Evolutionary conservation across 2,888 invertebrate genomes (phyloP).

Genomic region (Hydrotaea cyrtoneurina): DNA sequence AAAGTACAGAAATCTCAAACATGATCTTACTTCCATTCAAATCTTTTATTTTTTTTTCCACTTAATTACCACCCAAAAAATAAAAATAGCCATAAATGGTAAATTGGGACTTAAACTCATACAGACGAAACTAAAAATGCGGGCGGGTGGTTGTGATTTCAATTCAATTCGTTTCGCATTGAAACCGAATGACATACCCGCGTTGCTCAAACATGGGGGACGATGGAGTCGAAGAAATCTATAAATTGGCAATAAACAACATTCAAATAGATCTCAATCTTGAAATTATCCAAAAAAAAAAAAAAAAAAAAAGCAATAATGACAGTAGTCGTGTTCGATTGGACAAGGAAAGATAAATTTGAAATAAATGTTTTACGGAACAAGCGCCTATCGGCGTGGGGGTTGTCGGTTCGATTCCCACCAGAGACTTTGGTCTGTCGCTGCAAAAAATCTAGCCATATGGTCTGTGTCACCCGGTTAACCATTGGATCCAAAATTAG

Average conservation of each 20-base stretch:
- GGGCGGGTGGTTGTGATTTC: neutral
- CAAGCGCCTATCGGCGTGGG: no score
- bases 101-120: no score
- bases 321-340: no score
- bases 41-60: neutral
- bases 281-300: neutral
- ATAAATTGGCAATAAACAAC: slow-evolving; percentile 56
- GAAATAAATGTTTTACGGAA: no score
- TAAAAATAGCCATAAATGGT: no score
- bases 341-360: no score
- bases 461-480: no score
- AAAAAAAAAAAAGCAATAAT: neutral
- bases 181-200: neutral
- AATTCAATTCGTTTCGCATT: neutral
- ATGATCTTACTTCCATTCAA: neutral
- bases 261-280: slow-evolving; percentile 34
- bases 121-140: neutral
- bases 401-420: no score
- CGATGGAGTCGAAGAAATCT: neutral
- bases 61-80: neutral
- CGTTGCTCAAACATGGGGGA: neutral
- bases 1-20: neutral
- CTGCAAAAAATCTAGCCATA: no score
- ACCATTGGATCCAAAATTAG: no score
- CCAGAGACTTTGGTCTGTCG: no score